Conservation (phyloP, 2,888 invertebrate genomes). For the Sesamia inferens region DNA sequence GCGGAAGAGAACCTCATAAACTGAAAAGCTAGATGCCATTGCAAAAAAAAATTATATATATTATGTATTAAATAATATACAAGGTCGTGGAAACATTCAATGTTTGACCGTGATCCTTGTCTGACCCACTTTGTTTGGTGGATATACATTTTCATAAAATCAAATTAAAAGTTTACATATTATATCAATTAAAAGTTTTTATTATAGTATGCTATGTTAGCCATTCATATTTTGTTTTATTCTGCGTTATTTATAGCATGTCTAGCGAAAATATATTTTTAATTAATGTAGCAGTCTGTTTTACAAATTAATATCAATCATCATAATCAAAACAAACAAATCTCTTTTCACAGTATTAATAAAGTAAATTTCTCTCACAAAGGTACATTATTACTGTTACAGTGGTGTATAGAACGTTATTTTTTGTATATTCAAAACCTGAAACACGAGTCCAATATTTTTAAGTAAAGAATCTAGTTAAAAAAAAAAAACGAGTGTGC, state of each 20-base stretch:
- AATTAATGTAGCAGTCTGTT: background rate
- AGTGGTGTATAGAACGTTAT: too few relatives aligned
- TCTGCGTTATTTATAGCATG: background rate
- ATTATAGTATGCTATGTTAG: background rate
- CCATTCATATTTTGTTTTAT: background rate
- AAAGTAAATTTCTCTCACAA: too few relatives aligned
- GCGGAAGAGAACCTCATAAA: too few relatives aligned
- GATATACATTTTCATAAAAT: background rate
- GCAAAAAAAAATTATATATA: too few relatives aligned
- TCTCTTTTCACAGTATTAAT: background rate
- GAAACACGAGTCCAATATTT: too few relatives aligned
- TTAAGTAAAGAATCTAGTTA: too few relatives aligned
- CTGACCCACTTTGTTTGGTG: background rate
- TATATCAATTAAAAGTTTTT: slow-evolving; percentile 12
- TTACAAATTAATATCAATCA: background rate
- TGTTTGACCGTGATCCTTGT: background rate
- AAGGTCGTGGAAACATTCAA: background rate
- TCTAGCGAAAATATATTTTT: background rate
- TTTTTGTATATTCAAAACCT: too few relatives aligned
- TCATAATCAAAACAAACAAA: background rate
- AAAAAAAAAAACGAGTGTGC: too few relatives aligned
- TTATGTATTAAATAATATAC: too few relatives aligned
- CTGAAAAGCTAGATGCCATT: too few relatives aligned
- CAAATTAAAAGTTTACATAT: background rate
- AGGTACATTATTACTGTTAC: too few relatives aligned